phyloP scores from a whole-genome alignment of 2,113 vertebrate genomes.

The Onychostruthus taczanowskii region DNA sequence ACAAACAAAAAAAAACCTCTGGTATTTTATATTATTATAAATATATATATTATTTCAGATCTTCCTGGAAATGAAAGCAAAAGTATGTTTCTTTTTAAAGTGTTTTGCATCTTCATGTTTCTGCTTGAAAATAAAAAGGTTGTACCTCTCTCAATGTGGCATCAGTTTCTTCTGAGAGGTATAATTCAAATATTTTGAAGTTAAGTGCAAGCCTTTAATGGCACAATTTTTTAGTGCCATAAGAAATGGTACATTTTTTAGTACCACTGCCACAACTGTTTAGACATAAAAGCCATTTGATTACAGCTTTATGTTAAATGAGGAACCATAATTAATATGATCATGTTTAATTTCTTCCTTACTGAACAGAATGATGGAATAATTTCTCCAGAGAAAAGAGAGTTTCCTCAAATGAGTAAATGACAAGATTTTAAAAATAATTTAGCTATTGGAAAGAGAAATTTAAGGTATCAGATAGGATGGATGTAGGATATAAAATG shows the following conservation, averaged over 20 bases:
- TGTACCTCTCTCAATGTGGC: neutral
- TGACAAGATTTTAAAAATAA: neutral
- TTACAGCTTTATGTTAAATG: conserved; percentile 19
- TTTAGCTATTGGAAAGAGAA: neutral
- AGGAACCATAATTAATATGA: neutral
- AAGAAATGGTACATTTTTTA: neutral
- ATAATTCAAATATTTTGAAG: neutral
- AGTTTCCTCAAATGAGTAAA: neutral
- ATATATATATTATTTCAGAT: neutral
- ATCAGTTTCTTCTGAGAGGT: neutral
- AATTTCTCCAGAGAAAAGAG: neutral
- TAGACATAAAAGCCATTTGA: neutral
- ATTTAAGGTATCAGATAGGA: neutral
- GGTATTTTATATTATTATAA: neutral
- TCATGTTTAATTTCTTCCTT: conserved; percentile 8
- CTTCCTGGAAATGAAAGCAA: neutral
- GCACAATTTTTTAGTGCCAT: neutral
- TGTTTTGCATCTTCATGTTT: neutral
- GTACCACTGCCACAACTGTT: neutral
- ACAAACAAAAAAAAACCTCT: too few relatives aligned
- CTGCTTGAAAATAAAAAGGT: neutral
- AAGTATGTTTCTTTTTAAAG: neutral
- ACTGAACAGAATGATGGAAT: neutral
- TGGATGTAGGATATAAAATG: neutral
- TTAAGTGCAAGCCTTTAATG: neutral